phyloP scores from a whole-genome alignment of 2,888 invertebrate genomes.

The Temnothorax ravouxi region DNA sequence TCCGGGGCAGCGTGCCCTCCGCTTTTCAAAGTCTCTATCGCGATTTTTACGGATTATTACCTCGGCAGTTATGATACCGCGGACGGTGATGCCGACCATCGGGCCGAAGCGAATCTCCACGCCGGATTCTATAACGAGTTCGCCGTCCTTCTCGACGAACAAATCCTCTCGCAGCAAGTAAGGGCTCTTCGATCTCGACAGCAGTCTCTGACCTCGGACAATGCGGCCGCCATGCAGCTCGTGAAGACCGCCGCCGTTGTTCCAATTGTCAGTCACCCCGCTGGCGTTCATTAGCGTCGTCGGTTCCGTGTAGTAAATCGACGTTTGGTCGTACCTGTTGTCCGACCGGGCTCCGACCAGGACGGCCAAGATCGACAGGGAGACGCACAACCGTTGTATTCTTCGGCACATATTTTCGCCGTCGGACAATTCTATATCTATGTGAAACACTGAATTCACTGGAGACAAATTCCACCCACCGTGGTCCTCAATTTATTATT shows the following conservation, averaged over 20 bases:
- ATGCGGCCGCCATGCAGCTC: conserved; percentile 90
- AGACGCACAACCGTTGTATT: conserved; percentile 52
- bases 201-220: conserved; percentile 88
- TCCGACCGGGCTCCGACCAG: conserved; percentile 52
- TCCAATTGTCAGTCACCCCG: conserved; percentile 30
- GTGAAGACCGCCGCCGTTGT: conserved; percentile 81
- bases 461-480: background rate
- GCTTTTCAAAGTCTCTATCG: background rate
- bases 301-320: conserved; percentile 85
- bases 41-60: conserved; percentile 87
- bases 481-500: background rate
- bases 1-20: background rate
- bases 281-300: conserved; percentile 74
- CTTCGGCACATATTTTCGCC: conserved; percentile 31
- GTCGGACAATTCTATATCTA: background rate
- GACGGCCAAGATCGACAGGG: conserved; percentile 45
- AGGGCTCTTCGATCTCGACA: conserved; percentile 89
- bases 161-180: conserved; percentile 93
- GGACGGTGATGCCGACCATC: conserved; percentile 96
- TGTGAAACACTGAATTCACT: background rate
- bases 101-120: conserved; percentile 96
- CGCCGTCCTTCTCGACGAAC: conserved; percentile 92
- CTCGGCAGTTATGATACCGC: conserved; percentile 95
- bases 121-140: conserved; percentile 95
- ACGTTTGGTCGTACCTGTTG: conserved; percentile 77